A percentile compares a stretch with the other conserved stretches of the same genome.
Evolutionary conservation across 2,797 vertebrate species (phyloP).

Genomic region (Anguilla anguilla): DNA sequence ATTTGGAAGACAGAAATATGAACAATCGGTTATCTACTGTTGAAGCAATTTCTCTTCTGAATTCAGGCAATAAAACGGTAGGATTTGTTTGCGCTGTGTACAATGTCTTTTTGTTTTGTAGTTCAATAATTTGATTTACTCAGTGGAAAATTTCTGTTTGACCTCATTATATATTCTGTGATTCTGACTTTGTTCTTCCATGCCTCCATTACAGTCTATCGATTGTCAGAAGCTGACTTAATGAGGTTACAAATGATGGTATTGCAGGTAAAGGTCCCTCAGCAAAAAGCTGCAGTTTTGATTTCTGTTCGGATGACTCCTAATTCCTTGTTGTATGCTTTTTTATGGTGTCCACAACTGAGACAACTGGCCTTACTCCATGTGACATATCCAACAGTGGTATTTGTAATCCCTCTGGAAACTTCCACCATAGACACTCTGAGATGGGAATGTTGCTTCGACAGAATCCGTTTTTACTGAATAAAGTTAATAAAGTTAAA

Average conservation of each 20-base stretch:
- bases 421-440: not conserved
- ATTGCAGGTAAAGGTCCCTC: slow-evolving; percentile 2
- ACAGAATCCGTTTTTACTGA: not conserved
- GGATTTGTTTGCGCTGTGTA: not conserved
- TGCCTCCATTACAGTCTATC: slow-evolving; percentile 3
- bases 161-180: not conserved
- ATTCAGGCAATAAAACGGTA: not conserved
- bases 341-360: not conserved
- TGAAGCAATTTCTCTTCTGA: not conserved
- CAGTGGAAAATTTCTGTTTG: not conserved
- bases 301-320: not conserved
- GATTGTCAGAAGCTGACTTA: not conserved
- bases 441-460: not conserved
- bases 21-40: not conserved
- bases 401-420: not conserved
- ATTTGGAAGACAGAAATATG: not conserved
- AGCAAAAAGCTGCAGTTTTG: not conserved
- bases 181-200: not conserved
- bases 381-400: not conserved
- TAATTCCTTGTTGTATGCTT: not conserved
- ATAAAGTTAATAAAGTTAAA: not conserved
- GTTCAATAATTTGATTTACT: not conserved
- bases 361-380: not conserved
- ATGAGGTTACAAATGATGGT: not conserved
- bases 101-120: not conserved